Percentiles rank a stretch among this genome's conserved stretches.
Conservation (phyloP, 2,797 vertebrate species). For the Fratercula arctica region DNA sequence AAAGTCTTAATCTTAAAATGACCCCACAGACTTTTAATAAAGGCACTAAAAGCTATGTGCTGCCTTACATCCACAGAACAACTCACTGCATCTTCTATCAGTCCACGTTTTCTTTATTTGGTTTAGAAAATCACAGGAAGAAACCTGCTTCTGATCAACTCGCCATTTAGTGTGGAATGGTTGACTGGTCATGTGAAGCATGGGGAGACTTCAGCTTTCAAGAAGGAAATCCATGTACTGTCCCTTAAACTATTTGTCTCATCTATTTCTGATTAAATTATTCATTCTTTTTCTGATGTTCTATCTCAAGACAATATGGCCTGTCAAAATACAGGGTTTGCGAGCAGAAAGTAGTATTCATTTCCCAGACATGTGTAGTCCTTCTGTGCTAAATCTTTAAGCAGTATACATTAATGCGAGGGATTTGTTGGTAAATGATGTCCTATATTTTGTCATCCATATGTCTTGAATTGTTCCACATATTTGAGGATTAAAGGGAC, state of each 20-base stretch:
- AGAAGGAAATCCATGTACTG: conserved; percentile 42
- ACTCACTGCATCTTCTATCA: conserved; percentile 18
- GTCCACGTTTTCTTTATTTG: conserved; percentile 52
- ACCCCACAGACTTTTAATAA: background rate
- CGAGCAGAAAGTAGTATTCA: conserved; percentile 54
- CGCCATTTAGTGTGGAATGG: conserved; percentile 35
- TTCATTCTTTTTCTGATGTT: conserved; percentile 58
- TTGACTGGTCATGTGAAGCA: conserved; percentile 51
- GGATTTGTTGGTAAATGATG: conserved; percentile 16
- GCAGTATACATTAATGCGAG: background rate
- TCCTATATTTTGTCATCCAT: conserved; percentile 7
- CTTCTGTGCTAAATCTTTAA: conserved; percentile 49
- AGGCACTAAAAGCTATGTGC: background rate
- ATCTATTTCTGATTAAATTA: conserved; percentile 67
- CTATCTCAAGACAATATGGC: conserved; percentile 49
- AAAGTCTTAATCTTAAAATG: background rate
- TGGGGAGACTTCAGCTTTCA: conserved; percentile 32
- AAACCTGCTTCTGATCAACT: conserved; percentile 50
- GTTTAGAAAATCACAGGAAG: conserved; percentile 38
- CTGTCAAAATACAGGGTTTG: conserved; percentile 66
- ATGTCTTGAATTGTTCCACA: conserved; percentile 25
- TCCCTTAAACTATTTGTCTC: conserved; percentile 60
- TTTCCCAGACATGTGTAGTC: conserved; percentile 41
- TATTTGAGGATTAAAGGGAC: background rate
- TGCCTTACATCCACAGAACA: conserved; percentile 34